Base-by-base conservation (phyloP, 2,888 invertebrate genomes). In the Melipona bicolor region DNA sequence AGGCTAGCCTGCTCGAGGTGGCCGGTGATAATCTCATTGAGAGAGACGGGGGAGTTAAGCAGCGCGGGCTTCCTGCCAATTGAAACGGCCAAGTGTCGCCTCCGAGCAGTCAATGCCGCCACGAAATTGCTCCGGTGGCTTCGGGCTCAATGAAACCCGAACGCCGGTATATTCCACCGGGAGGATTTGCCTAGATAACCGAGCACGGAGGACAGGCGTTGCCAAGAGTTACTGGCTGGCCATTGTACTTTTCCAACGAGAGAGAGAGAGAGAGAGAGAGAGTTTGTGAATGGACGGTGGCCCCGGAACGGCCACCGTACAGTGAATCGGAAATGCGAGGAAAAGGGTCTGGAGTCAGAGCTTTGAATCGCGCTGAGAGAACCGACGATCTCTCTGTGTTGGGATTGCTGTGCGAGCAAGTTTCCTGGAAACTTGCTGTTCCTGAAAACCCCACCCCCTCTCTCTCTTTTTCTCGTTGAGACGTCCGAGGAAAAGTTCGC, bases 1-100 rank as follows among this genome's bases (percentile, higher is more conserved):
- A 79, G 3, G 68, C 61, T 67, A 70, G 70, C 76, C 61, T 61
- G 74, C 9, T 78, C 27, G 70, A 73, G 85, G 77, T 82, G 75
- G 74, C 85, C 87, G 87, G 88, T 92, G 91, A 92, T 92, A 92
- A 93, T 93, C 92, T 92, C 90, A 90, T 93, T 91, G 91, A 92
- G 89, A 87, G 86, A 27, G 17, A 43, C 11, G 43, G 43, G 87
- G 87, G 91, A 93, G 93, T 93, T 92, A 91, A 93, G 91, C 92
- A 89, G 88, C 88, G 86, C 90, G 91, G 91, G 92, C 91, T 92
- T 93, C 93, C 93, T 93, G 93, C 91, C 93, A 93, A 93, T 93
- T 93, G 92, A 92, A 77, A 83, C 82, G 83, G 89, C 90, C 90
- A 91, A 92, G 91, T 92, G 91, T 92, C 91, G 88, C 83, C 87